A percentile compares a stretch with the other conserved stretches of the same genome.
Evolutionary conservation across 2,113 vertebrate species (phyloP).

Genomic region (Heteronetta atricapilla): DNA sequence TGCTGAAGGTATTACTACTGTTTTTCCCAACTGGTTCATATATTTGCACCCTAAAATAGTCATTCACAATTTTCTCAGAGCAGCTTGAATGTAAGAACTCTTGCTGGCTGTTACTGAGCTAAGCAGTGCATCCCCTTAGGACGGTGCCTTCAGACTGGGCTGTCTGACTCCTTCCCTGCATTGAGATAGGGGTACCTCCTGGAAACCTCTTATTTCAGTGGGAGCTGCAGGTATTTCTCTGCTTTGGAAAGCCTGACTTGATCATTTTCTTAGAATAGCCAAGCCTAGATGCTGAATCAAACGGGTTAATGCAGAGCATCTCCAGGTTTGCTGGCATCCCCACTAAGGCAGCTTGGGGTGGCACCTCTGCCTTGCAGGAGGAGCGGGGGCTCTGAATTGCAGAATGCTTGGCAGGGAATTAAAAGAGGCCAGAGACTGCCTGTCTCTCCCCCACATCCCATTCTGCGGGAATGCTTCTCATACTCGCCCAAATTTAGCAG

Average conservation of each 20-base stretch:
- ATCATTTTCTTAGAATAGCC: background rate
- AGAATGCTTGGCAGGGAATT: conserved; percentile 7
- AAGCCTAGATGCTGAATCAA: background rate
- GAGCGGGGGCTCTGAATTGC: background rate
- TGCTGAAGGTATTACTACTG: background rate
- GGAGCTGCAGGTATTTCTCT: background rate
- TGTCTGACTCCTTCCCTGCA: background rate
- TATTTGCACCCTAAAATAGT: background rate
- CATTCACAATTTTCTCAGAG: background rate
- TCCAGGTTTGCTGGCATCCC: conserved; percentile 7
- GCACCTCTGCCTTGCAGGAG: background rate
- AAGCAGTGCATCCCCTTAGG: background rate
- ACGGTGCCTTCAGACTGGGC: background rate
- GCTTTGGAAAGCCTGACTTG: background rate
- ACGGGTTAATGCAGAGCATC: background rate
- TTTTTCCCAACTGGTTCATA: background rate
- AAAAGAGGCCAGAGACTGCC: conserved; percentile 3
- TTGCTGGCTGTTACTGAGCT: background rate
- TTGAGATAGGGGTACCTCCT: background rate
- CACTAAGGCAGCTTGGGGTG: background rate
- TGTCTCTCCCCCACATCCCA: background rate
- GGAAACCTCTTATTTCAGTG: background rate
- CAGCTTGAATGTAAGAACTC: background rate
- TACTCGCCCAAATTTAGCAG: conserved; percentile 56
- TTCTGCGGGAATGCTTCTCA: conserved; percentile 35